phyloP scores from a whole-genome alignment of 2,888 invertebrate species.

The Sepioteuthis lessoniana region DNA sequence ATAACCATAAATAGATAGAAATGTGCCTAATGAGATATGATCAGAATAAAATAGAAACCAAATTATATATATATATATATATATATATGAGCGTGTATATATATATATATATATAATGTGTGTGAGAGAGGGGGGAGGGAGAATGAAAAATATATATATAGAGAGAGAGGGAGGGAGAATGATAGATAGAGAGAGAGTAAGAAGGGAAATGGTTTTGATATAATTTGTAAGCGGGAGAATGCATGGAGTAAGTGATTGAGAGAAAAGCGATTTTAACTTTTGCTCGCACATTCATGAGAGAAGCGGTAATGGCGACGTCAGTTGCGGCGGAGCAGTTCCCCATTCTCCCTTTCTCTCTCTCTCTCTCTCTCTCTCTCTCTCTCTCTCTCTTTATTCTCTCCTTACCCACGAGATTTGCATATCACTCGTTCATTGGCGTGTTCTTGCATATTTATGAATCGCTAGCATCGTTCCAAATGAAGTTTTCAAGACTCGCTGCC shows the following conservation, averaged over 20 bases:
- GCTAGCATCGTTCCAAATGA: neutral
- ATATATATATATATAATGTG: too few relatives aligned
- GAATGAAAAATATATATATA: neutral
- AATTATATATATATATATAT: too few relatives aligned
- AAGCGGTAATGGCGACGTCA: neutral
- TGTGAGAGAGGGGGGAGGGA: neutral
- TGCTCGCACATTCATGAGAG: neutral
- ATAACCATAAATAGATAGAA: too few relatives aligned
- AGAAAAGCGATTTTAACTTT: neutral
- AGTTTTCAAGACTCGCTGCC: neutral
- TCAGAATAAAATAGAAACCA: too few relatives aligned
- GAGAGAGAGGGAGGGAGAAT: neutral
- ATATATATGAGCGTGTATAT: too few relatives aligned
- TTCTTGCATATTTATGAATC: neutral
- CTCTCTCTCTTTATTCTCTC: too few relatives aligned
- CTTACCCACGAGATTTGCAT: neutral
- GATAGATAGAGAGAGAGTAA: neutral
- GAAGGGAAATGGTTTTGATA: too few relatives aligned
- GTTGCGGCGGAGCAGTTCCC: neutral
- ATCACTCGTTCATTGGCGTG: neutral
- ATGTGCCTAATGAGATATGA: too few relatives aligned
- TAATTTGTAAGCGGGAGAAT: too few relatives aligned
- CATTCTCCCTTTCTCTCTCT: too few relatives aligned
- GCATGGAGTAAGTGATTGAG: too few relatives aligned
- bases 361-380: too few relatives aligned